A percentile compares a stretch with the other conserved stretches of the same genome.
These are phyloP conservation scores for Enteromius unitaeniatus DNA, from an alignment of 2,797 vertebrate genomes.

Conservation along the genomic window DNA sequence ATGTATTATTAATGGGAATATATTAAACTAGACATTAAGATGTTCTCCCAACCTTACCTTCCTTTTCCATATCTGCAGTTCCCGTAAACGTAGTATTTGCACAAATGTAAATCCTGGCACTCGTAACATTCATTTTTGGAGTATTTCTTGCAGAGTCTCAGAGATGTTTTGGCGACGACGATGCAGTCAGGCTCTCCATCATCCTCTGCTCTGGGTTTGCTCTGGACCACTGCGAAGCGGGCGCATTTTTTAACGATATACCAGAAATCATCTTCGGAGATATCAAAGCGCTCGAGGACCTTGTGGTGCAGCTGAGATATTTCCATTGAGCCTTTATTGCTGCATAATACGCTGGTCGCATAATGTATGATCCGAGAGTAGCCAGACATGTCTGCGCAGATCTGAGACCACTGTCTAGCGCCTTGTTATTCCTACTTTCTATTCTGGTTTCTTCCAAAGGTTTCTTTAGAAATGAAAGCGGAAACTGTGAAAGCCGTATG, in stretches of 20 bases:
- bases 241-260: conserved; percentile 66
- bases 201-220: conserved; percentile 40
- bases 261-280: conserved; percentile 63
- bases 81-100: conserved; percentile 84
- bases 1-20: background rate
- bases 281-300: conserved; percentile 60
- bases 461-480: conserved; percentile 35
- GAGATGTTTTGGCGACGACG: conserved; percentile 72
- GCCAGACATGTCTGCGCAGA: conserved; percentile 59
- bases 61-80: conserved; percentile 81
- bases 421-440: background rate
- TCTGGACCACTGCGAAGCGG: conserved; percentile 68
- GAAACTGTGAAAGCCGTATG: background rate
- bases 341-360: conserved; percentile 70
- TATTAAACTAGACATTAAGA: background rate
- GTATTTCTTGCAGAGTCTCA: conserved; percentile 81
- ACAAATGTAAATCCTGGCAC: conserved; percentile 85
- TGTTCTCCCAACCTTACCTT: conserved; percentile 56
- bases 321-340: conserved; percentile 67
- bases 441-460: background rate
- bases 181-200: conserved; percentile 49
- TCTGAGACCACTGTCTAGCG: background rate
- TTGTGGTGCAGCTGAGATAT: conserved; percentile 64
- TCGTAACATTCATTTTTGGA: conserved; percentile 59
- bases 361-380: conserved; percentile 63